Evolutionary conservation across 2,888 invertebrate genomes (phyloP), one percentile per base, ranked within the genome.

Genomic region (Labia minor): DNA sequence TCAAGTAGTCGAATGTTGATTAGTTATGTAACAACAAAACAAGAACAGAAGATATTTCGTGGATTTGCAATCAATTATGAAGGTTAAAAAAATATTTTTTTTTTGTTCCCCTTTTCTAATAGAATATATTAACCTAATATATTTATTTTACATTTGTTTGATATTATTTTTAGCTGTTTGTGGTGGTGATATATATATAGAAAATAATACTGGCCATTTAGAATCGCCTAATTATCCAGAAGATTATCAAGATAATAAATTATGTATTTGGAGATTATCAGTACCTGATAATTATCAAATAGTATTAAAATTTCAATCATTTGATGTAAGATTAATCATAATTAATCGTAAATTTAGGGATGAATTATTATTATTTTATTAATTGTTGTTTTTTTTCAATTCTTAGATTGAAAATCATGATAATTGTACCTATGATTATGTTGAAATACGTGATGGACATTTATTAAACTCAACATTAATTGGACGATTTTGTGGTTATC

Each of bases 181-280:
- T 76, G 97, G 97, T 1, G 97, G 97, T 4, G 92, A 95, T 70
- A 84, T 97, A 66, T 83, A 85, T 72, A 84, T 89, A 37, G 93
- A 95, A 72, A 75, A 77, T 19, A 88, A 88, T 62, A 85, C 85
- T 68, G 91, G 90, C 1, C 92, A 93, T 71, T 77, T 98, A 70
- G 95, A 97, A 75, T 97, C 96, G 1, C 98, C 98, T 0, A 96
- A 96, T 79, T 99, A 95, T 77, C 99, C 99, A 1, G 93, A 98
- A 73, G 95, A 96, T 74, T 99, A 99, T 78, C 89, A 94, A 73
- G 90, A 93, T 0, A 94, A 93, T 76, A 96, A 97, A 75, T 92
- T 95, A 73, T 99, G 98, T 77, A 84, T 96, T 62, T 99, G 99
- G 99, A 87, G 87, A 74, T 87, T 99, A 37, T 89, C 92, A 0